Evolutionary conservation across 1,140 invertebrate genomes (phyloP).

Genomic region (Bombyx mandarina): DNA sequence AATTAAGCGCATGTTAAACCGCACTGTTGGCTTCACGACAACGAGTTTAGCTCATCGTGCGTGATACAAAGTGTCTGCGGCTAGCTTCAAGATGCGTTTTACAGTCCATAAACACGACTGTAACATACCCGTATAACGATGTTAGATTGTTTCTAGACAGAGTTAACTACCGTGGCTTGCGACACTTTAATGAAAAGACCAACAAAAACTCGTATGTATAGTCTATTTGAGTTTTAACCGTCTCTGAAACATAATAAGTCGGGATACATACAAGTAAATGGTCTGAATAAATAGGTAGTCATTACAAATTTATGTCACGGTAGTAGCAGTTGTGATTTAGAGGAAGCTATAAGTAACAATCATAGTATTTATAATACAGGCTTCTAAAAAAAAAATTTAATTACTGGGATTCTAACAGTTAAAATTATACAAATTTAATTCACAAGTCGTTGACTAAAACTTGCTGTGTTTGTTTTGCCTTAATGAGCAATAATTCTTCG

Average conservation of each 20-base stretch:
- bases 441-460: conserved; percentile 4
- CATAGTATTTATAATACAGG: conserved; percentile 1
- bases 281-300: no score
- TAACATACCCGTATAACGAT: conserved; percentile 15
- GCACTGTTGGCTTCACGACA: not conserved
- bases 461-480: not conserved
- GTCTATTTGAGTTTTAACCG: conserved; percentile 1
- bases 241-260: no score
- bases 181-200: conserved; percentile 8
- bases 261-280: no score
- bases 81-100: conserved; percentile 20
- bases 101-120: conserved; percentile 21
- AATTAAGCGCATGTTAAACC: not conserved
- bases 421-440: not conserved
- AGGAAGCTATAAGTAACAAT: not conserved
- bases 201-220: no score
- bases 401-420: no score
- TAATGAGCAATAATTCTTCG: conserved; percentile 4
- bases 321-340: no score
- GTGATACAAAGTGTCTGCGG: conserved; percentile 14
- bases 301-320: no score
- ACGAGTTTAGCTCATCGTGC: conserved; percentile 3
- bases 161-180: conserved; percentile 15
- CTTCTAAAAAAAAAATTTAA: no score
- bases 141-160: conserved; percentile 16